These are phyloP conservation scores for Nymphalis urticae DNA, from an alignment of 2,888 invertebrate genomes.

Conservation along the genomic window DNA sequence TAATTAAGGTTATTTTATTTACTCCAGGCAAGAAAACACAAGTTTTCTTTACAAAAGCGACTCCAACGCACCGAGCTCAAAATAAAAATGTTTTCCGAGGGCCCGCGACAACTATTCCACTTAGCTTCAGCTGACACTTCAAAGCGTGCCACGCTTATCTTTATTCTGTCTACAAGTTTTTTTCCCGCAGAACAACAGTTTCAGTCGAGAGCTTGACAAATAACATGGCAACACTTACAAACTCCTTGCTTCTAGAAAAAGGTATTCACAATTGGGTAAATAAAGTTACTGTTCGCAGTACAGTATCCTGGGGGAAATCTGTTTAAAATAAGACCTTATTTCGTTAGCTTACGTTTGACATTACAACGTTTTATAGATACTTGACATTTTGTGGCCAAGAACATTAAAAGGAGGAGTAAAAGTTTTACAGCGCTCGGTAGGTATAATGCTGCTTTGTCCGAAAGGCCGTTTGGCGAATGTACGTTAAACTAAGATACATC, in stretches of 20 bases:
- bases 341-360: not conserved
- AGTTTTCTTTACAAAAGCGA: not conserved
- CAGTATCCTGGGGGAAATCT: not conserved
- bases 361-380: not conserved
- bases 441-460: slow-evolving; percentile 53
- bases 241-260: slow-evolving; percentile 27
- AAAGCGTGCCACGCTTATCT: slow-evolving; percentile 16
- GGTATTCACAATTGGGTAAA: slow-evolving; percentile 34
- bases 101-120: slow-evolving; percentile 18
- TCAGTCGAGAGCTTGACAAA: slow-evolving; percentile 36
- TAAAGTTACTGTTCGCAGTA: slow-evolving; percentile 23
- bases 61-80: not conserved
- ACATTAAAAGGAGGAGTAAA: slow-evolving; percentile 49
- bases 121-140: slow-evolving; percentile 21
- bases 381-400: slow-evolving; percentile 30
- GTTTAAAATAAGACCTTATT: slow-evolving; percentile 9
- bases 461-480: slow-evolving; percentile 45
- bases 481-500: slow-evolving; percentile 53
- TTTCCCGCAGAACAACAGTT: slow-evolving; percentile 28
- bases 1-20: not conserved
- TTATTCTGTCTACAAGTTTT: slow-evolving; percentile 25
- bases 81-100: slow-evolving; percentile 10
- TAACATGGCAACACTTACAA: slow-evolving; percentile 33
- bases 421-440: slow-evolving; percentile 60
- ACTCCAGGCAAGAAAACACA: not conserved